A percentile compares a stretch with the other conserved stretches of the same genome.
phyloP scores from a whole-genome alignment of 2,888 invertebrate genomes.

The Philhelius pedissequus region DNA sequence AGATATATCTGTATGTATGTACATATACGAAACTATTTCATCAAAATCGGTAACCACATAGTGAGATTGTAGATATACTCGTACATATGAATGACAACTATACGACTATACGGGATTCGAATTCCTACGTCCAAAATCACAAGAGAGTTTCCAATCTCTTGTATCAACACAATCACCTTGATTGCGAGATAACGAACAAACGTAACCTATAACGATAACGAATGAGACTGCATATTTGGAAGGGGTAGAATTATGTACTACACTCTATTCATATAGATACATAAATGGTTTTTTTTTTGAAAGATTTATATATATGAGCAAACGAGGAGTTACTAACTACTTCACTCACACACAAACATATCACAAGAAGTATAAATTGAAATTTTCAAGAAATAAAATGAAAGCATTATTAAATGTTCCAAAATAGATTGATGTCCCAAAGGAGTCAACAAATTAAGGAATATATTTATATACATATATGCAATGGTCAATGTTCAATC shows the following conservation, averaged over 20 bases:
- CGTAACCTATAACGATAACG: constrained; percentile 30
- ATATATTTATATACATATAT: too few species aligned
- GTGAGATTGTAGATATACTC: constrained; percentile 28
- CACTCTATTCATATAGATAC: background rate
- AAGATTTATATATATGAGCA: background rate
- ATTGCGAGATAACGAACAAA: constrained; percentile 64
- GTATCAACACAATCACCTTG: constrained; percentile 69
- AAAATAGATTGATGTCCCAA: constrained; percentile 21
- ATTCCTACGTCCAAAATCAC: constrained; percentile 51
- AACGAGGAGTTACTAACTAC: background rate
- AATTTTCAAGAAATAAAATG: constrained; percentile 1
- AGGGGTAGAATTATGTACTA: background rate
- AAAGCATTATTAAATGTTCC: background rate
- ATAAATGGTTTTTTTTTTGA: background rate
- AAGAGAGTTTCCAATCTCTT: constrained; percentile 62
- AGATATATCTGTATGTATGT: too few species aligned
- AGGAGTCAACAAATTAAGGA: constrained; percentile 39
- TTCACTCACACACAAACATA: background rate
- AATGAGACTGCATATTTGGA: background rate
- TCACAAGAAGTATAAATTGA: background rate
- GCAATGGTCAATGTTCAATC: constrained; percentile 45
- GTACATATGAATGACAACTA: background rate
- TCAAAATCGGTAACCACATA: constrained; percentile 55
- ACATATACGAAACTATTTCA: constrained; percentile 7
- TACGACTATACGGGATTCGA: background rate